These are phyloP conservation scores for Glyptemys insculpta DNA, from an alignment of 2,797 vertebrate genomes.

Conservation along the genomic window DNA sequence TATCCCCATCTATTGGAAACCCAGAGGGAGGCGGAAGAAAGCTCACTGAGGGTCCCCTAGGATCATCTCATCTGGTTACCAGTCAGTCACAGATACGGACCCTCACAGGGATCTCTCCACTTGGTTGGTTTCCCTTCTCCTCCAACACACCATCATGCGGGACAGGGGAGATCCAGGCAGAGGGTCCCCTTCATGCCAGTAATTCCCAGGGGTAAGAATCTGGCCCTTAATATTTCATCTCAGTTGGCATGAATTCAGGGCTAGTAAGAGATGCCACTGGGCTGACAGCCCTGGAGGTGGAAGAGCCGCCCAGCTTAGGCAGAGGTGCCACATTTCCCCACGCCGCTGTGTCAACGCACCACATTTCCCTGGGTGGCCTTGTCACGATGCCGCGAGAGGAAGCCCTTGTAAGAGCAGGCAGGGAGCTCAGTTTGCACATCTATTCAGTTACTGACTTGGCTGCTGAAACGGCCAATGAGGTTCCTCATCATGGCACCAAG, in stretches of 20 bases:
- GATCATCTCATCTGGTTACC: not conserved
- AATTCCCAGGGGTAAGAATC: no score
- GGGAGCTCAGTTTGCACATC: not conserved
- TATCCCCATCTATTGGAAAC: not conserved
- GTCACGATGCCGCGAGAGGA: not conserved
- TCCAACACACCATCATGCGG: no score
- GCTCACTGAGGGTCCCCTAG: accelerated
- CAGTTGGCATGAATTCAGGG: no score
- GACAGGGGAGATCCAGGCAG: no score
- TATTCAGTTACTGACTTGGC: not conserved
- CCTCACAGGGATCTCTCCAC: not conserved
- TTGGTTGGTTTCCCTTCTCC: no score
- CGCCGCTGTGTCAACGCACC: no score
- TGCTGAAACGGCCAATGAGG: accelerated
- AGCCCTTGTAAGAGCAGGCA: not conserved
- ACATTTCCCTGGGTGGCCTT: no score
- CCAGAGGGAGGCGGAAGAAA: accelerated
- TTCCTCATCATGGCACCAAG: accelerated
- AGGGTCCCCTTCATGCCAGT: no score
- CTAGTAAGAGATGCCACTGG: no score
- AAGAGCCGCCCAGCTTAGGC: no score
- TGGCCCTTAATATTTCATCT: no score
- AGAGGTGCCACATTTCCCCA: accelerated
- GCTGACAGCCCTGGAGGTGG: no score
- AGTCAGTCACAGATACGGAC: not conserved